Evolutionary conservation across 1,140 invertebrate genomes (phyloP).

Genomic region (Solen grandis): DNA sequence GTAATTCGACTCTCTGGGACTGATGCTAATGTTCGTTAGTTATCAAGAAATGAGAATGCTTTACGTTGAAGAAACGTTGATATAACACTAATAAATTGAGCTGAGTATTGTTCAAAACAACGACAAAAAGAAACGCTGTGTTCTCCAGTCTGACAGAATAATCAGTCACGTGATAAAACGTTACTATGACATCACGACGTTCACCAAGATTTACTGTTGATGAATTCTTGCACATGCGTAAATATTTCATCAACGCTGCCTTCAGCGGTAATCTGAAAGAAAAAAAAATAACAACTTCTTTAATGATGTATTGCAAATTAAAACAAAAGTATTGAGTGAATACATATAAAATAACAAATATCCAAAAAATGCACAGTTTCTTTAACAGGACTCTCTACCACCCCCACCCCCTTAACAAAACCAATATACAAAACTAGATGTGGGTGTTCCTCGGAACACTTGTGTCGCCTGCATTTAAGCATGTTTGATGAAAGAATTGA

Average conservation of each 20-base stretch:
- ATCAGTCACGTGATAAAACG: too few species aligned
- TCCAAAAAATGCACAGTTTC: neutral
- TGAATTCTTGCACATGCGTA: conserved; percentile 84
- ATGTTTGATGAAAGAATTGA: too few species aligned
- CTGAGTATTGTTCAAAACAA: too few species aligned
- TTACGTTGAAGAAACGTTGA: too few species aligned
- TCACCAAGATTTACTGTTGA: conserved; percentile 81
- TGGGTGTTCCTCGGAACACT: neutral
- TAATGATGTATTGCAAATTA: neutral
- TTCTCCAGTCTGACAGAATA: too few species aligned
- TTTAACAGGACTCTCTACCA: neutral
- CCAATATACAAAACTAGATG: neutral
- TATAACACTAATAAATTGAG: too few species aligned
- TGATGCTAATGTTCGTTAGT: too few species aligned
- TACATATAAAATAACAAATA: neutral
- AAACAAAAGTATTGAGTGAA: neutral
- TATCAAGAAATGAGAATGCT: too few species aligned
- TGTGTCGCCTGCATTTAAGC: too few species aligned
- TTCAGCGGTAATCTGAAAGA: conserved; percentile 89
- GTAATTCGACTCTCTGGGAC: too few species aligned
- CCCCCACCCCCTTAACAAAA: neutral
- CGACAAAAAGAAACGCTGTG: too few species aligned
- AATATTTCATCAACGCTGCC: conserved; percentile 89
- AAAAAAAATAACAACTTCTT: neutral
- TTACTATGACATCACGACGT: too few species aligned